phyloP scores from a whole-genome alignment of 2,888 invertebrate species.

The Acanthosoma haemorrhoidale region DNA sequence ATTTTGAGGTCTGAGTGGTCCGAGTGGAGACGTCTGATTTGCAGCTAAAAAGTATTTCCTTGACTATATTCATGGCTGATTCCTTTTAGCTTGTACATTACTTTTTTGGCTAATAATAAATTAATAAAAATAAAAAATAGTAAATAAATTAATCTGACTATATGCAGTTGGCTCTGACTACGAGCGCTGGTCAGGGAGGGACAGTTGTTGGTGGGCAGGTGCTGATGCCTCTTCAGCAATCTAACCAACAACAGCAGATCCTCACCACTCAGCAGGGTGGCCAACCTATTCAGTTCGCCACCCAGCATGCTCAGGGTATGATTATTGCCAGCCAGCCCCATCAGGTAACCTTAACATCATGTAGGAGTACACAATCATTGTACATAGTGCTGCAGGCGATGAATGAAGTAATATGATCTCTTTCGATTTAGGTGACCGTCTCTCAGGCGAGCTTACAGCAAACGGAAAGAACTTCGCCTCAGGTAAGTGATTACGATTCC shows the following conservation, averaged over 20 bases:
- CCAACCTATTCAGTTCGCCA: constrained; percentile 32
- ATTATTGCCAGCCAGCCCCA: constrained; percentile 31
- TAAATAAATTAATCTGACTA: too few species aligned
- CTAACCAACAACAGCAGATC: constrained; percentile 16
- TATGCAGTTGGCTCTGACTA: constrained; percentile 28
- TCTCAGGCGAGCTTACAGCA: constrained; percentile 32
- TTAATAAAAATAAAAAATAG: too few species aligned
- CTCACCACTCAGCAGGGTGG: not conserved
- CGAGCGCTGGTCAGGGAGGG: constrained; percentile 27
- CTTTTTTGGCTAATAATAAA: too few species aligned
- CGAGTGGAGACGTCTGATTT: too few species aligned
- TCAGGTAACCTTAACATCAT: not conserved
- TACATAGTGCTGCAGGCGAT: not conserved
- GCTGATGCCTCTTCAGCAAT: constrained; percentile 33
- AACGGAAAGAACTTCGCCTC: not conserved
- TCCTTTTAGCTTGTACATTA: too few species aligned
- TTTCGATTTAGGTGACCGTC: not conserved
- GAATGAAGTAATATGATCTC: too few species aligned
- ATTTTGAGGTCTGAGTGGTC: too few species aligned
- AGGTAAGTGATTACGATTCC: not conserved
- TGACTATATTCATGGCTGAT: too few species aligned
- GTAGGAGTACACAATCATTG: not conserved
- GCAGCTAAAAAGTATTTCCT: too few species aligned
- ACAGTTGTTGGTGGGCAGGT: constrained; percentile 32
- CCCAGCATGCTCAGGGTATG: constrained; percentile 34